A percentile compares a stretch with the other conserved stretches of the same genome.
Conservation (phyloP, 1,140 invertebrate species). For the Metaphire vulgaris region DNA sequence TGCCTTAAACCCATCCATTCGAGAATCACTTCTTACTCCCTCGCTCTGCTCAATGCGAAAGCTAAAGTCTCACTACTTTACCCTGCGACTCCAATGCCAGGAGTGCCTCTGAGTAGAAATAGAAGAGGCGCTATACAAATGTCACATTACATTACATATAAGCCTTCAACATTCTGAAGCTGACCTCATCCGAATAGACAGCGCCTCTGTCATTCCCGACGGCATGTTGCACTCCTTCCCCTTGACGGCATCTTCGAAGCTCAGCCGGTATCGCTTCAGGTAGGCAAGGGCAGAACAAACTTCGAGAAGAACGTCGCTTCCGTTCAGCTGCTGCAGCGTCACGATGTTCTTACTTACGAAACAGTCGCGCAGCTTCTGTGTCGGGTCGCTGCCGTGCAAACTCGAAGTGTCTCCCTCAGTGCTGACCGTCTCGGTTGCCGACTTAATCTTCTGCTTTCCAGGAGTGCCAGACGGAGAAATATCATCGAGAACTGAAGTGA, state of each 20-base stretch:
- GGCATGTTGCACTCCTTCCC: conserved; percentile 63
- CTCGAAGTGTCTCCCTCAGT: not conserved
- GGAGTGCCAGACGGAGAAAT: not conserved
- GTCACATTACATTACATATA: no score
- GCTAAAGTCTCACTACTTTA: no score
- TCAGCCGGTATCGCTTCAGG: conserved; percentile 63
- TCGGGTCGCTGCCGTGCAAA: not conserved
- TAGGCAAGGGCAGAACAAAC: conserved; percentile 69
- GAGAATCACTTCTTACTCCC: no score
- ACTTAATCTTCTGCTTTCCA: not conserved
- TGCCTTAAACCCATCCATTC: no score
- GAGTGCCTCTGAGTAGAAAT: no score
- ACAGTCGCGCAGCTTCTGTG: conserved; percentile 50
- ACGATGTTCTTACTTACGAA: conserved; percentile 59
- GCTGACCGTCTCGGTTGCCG: not conserved
- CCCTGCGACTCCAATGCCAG: no score
- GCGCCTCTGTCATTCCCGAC: conserved; percentile 66
- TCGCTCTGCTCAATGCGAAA: no score
- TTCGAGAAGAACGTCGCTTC: conserved; percentile 70
- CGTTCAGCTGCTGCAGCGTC: conserved; percentile 63
- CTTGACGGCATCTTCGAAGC: conserved; percentile 63
- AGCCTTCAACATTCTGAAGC: no score
- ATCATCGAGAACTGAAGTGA: not conserved
- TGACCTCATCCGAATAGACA: conserved; percentile 62
- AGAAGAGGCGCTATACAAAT: no score